Evolutionary conservation across 2,113 vertebrate species (phyloP), one percentile per base, ranked within the genome.

Genomic region (Donacobius atricapilla): DNA sequence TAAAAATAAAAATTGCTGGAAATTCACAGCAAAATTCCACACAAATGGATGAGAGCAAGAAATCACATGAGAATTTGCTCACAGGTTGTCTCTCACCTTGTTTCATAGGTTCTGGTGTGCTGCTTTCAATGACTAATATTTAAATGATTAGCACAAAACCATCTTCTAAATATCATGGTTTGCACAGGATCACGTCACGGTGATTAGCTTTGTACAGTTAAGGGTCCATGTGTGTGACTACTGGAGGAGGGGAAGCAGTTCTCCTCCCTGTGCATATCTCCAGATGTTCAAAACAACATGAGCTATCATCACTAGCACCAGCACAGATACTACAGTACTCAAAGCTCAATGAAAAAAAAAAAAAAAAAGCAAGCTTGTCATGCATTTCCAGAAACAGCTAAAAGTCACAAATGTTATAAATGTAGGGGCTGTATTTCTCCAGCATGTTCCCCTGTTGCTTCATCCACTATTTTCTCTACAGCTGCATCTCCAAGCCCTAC

Each of bases 11-110:
- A 48, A 61, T 45, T 70, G 19, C 14, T 33, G 28, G 50, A 72
- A 87, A 50, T 57, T 87, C 78, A 72, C 73, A 89, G 40, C 24
- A 64, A 82, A 91, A 94, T 68, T 75, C 47, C n/a, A 75, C 28
- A 39, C 7, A 37, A 56, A 57, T 4, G 13, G 20, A 57, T 30
- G 6, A 60, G 35, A 72, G 10, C 25, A 45, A 86, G 76, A 80
- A 86, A 90, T 25, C 6, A 6, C 16, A 7, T 9, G 28, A n/a
- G 12, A 27, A 40, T 72, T 72, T 83, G 42, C 47, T 77, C 45
- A 25, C 22, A 30, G 33, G 4, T 13, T 56, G 7, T 92, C 57
- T 95, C 66, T 90, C 61, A 82, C 40, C 40, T 82, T 56, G 7
- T 76, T 87, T 69, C 53, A 20, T 37, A 51, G 33, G 12, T 87